phyloP scores from a whole-genome alignment of 2,888 invertebrate genomes.

The Desoria tigrina region DNA sequence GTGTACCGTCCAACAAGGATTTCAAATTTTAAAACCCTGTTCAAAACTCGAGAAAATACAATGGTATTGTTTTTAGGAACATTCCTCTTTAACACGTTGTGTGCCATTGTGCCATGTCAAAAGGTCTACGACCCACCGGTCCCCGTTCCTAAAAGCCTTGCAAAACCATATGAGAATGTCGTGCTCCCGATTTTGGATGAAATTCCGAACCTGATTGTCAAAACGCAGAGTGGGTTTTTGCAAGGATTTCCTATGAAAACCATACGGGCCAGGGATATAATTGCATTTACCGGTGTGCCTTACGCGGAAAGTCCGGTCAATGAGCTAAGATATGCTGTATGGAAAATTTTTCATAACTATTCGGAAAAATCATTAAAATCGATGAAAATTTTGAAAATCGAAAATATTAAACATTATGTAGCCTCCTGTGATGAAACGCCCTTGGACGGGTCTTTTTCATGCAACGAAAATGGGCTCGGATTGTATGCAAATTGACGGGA shows the following conservation, averaged over 20 bases:
- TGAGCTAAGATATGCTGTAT: constrained; percentile 37
- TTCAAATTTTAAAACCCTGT: too few species aligned
- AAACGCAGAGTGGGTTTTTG: constrained; percentile 28
- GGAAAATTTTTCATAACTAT: neutral
- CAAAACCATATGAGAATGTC: neutral
- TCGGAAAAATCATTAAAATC: neutral
- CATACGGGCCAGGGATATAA: constrained; percentile 33
- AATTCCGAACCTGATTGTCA: constrained; percentile 22
- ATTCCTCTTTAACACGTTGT: constrained; percentile 40
- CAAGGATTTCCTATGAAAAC: constrained; percentile 40
- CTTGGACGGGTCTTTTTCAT: constrained; percentile 82
- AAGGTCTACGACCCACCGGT: constrained; percentile 30
- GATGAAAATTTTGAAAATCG: neutral
- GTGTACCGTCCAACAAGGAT: too few species aligned
- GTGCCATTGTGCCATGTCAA: constrained; percentile 43
- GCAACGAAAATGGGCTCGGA: constrained; percentile 79
- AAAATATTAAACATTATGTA: constrained; percentile 10
- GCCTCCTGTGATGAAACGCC: constrained; percentile 76
- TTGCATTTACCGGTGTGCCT: constrained; percentile 45
- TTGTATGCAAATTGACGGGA: constrained; percentile 70
- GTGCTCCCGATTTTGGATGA: neutral
- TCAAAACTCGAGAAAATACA: too few species aligned
- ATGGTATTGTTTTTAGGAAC: constrained; percentile 41
- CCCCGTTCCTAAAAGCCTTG: constrained; percentile 23
- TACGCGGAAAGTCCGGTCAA: constrained; percentile 42